Base-by-base conservation (phyloP, 2,888 invertebrate species). In the Graphium colonna region DNA sequence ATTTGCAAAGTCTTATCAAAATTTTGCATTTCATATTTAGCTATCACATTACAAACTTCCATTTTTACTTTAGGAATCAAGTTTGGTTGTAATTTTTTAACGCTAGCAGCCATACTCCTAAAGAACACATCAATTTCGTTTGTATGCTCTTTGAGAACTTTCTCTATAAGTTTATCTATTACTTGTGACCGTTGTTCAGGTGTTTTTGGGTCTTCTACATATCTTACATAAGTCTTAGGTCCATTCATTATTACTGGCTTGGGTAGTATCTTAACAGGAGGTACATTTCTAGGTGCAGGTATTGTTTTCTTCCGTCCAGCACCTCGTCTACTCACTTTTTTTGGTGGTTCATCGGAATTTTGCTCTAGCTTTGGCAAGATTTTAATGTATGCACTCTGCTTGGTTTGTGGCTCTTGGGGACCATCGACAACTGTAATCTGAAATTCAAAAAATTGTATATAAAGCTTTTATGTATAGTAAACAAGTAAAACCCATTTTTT, bases 41-140 rank as follows among this genome's bases (percentile, higher is more conserved):
- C 89, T 51, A 89, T 88, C 3, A 89, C 88, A 71, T 86, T 89
- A 58, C 89, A 89, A 15, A 89, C 89, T 68, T 89, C 89, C 89
- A 89, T 88, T 60, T 89, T 89, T 0, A 88, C 88, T 73, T 88
- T 88, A 16, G 89, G 89, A 64, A 89, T 88, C 59, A 89, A 68
- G 65, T 82, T 86, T 7, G 89, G 89, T 56, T 86, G 87, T 61
- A 89, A 65, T 60, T 89, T 89, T 60, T 88, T 89, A 1, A 89
- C 89, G 63, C 86, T 88, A 3, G 89, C 85, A 0, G 89, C 88
- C 89, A 89, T 89, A 67, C 88, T 88, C 47, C 85, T 71, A 52
- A 89, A 89, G 67, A 89, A 89, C 0, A 89, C 86, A 55, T 89
- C 89, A 43, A 89, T 84, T 75, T 88, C 87, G 60, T 89, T 89